These are phyloP conservation scores for Caenorhabditis angaria DNA, from an alignment of 2,888 invertebrate genomes.

Conservation along the genomic window DNA sequence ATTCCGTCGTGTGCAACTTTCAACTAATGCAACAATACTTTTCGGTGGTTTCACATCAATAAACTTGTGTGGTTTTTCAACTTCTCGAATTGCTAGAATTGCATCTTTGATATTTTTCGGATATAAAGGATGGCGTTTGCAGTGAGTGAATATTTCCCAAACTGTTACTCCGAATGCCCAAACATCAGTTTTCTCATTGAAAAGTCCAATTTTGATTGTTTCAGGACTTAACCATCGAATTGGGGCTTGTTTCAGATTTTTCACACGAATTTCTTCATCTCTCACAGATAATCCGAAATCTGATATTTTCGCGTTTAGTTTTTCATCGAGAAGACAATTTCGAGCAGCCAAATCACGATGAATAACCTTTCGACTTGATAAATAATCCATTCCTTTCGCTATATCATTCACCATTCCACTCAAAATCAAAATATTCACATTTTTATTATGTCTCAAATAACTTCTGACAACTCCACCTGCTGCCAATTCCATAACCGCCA, in stretches of 20 bases:
- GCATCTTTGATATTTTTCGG: not conserved
- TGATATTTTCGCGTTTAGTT: conserved; percentile 29
- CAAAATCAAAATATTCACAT: not conserved
- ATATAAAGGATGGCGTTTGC: not conserved
- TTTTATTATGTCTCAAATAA: not conserved
- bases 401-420: not conserved
- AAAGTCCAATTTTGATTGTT: not conserved
- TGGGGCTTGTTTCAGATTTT: conserved; percentile 12
- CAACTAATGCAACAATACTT: not conserved
- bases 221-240: conserved; percentile 12
- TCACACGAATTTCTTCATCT: conserved; percentile 12
- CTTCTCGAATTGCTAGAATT: not conserved
- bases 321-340: conserved; percentile 23
- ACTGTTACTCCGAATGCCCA: conserved; percentile 8
- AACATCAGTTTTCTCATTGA: conserved; percentile 13
- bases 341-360: conserved; percentile 41
- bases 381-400: conserved; percentile 1
- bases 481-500: conserved; percentile 7
- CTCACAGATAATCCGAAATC: conserved; percentile 46
- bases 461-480: not conserved
- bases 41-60: not conserved
- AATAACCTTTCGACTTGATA: conserved; percentile 6
- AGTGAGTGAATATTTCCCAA: conserved; percentile 11
- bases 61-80: not conserved
- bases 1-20: not conserved